Base-by-base conservation (phyloP, 2,888 invertebrate species). In the Pseudococcus jackbeardsleyi region DNA sequence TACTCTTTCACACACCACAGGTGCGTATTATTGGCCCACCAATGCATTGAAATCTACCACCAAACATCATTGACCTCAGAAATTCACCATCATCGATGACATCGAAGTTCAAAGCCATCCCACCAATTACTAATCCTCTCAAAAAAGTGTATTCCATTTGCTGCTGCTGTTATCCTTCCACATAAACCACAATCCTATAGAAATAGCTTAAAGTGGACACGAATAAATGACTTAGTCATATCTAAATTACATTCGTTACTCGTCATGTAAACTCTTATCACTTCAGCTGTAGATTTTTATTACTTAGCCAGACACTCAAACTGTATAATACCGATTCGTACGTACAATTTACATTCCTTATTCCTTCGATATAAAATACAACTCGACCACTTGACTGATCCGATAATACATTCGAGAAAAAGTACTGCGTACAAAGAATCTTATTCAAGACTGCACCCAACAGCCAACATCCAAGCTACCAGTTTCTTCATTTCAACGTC, bases 211-310 rank as follows among this genome's bases (percentile, higher is more conserved):
- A 54, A n/a, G 15, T 54, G 54, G 54, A 54, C n/a, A 54, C 6
- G 54, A 54, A 54, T 54, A 54, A 54, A 54, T 6, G n/a, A 54
- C 54, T 50, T 54, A 54, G 54, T 54, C 54, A 54, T 54, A 54
- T 54, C 54, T 54, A 54, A 54, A 54, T 54, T 54, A 54, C 54
- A 54, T n/a, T 54, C n/a, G n/a, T n/a, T n/a, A n/a, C n/a, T 54
- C 54, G 17, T 54, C n/a, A 54, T 54, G 54, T 54, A n/a, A 54
- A n/a, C n/a, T 54, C 54, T 54, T 54, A 54, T 54, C 54, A n/a
- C n/a, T 54, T 54, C n/a, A 54, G 54, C 54, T 54, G 54, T 54
- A 7, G n/a, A 54, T 54, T 54, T 54, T 54, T 54, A 54, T 54
- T 54, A n/a, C 54, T 54, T n/a, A 1, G 15, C 50, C 50, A 15